These are phyloP conservation scores for Symphodus melops DNA, from an alignment of 2,113 vertebrate genomes.

Conservation along the genomic window DNA sequence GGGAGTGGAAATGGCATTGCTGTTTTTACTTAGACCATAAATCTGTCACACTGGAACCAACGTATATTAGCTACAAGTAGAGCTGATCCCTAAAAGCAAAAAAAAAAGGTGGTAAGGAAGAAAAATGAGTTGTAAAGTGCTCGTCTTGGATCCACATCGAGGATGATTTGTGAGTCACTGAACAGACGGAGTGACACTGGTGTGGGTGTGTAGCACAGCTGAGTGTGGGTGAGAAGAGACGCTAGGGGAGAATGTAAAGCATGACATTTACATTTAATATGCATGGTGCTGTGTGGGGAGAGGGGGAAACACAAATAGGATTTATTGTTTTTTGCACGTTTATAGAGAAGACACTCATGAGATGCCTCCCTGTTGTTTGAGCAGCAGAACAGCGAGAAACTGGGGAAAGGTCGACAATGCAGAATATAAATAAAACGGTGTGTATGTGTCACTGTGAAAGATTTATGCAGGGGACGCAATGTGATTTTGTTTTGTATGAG, in stretches of 20 bases:
- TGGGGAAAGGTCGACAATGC: slow-evolving; percentile 42
- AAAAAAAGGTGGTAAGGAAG: slow-evolving; percentile 7
- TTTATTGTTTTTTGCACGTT: slow-evolving; percentile 52
- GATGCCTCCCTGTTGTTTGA: slow-evolving; percentile 35
- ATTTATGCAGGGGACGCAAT: not conserved
- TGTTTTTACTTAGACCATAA: slow-evolving; percentile 50
- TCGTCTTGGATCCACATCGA: slow-evolving; percentile 33
- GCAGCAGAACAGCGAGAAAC: slow-evolving; percentile 33
- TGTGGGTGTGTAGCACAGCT: slow-evolving; percentile 31
- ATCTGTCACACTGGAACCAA: slow-evolving; percentile 46
- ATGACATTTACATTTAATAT: slow-evolving; percentile 68
- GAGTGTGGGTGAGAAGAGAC: slow-evolving; percentile 22
- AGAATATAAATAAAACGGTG: slow-evolving; percentile 21
- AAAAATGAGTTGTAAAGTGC: slow-evolving; percentile 34
- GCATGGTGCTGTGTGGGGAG: slow-evolving; percentile 34
- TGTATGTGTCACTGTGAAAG: slow-evolving; percentile 14
- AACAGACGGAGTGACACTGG: slow-evolving; percentile 53
- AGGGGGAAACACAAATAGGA: slow-evolving; percentile 24
- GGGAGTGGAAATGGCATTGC: slow-evolving; percentile 28
- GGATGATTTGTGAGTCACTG: slow-evolving; percentile 50
- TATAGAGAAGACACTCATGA: slow-evolving; percentile 38
- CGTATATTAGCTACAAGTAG: slow-evolving; percentile 50
- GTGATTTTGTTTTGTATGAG: slow-evolving; percentile 28
- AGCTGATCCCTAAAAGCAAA: slow-evolving; percentile 41
- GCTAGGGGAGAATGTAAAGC: slow-evolving; percentile 44